These are phyloP conservation scores for Enteromius mattozi DNA, from an alignment of 2,797 vertebrate genomes.

Conservation along the genomic window DNA sequence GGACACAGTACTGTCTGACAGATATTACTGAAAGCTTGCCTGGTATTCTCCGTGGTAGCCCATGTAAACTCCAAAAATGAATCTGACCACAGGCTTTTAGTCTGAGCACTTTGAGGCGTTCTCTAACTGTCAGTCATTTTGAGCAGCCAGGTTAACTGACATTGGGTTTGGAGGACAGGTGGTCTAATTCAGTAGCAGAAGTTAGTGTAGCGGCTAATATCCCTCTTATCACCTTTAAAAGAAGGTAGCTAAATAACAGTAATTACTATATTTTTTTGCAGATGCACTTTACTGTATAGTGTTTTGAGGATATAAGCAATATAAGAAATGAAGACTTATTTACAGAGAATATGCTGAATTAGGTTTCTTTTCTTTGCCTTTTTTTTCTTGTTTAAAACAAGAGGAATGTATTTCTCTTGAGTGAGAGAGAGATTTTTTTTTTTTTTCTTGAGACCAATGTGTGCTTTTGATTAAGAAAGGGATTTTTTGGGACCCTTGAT, in stretches of 20 bases:
- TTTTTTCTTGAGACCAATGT: not conserved
- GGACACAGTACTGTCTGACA: not conserved
- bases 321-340: not conserved
- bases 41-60: not conserved
- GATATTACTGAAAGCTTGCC: not conserved
- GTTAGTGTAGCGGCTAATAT: not conserved
- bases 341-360: not conserved
- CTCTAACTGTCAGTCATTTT: constrained; percentile 16
- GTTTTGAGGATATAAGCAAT: constrained; percentile 39
- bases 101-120: constrained; percentile 3
- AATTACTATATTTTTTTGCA: constrained; percentile 50
- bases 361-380: not conserved
- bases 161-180: not conserved
- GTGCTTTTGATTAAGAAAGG: not conserved
- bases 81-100: not conserved
- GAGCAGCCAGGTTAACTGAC: constrained; percentile 4
- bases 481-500: constrained; percentile 26
- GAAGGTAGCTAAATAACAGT: constrained; percentile 49
- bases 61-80: not conserved
- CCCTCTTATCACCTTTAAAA: constrained; percentile 37
- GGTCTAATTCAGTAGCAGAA: not conserved
- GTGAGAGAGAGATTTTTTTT: not conserved
- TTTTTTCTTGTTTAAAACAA: not conserved
- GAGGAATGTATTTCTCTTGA: too few species aligned
- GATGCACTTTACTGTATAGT: constrained; percentile 35